Base-by-base conservation (phyloP, 2,888 invertebrate species). In the Kryphioiulus occultus region DNA sequence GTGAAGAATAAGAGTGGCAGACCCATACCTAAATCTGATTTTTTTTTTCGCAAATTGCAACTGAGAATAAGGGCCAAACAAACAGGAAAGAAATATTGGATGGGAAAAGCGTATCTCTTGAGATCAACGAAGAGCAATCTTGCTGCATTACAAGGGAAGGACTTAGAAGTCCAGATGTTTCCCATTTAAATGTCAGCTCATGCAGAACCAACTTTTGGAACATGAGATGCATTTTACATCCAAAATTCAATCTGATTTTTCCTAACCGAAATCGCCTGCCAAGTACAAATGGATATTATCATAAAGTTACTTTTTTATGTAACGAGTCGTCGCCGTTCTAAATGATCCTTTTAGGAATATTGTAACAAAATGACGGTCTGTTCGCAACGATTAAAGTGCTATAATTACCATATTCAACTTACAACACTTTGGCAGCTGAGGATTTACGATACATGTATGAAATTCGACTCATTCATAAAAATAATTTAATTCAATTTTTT, bases 1-100 rank as follows among this genome's bases (percentile, higher is more conserved):
- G n/a, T 5, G 59, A 59, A 59, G 68, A 26, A 68, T 22, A 68
- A 68, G 68, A 68, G 68, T 68, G 68, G 68, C 22, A 68, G 68
- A 68, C 26, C 68, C 68, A 22, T 68, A 22, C 68, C 68, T 10
- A 68, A 68, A 68, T 68, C 68, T 26, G 68, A 68, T 59, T 68
- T 68, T 68, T 59, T 53, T 59, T 68, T 68, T 68, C 68, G 22
- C 22, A 68, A 68, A 68, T 68, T 68, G 68, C 68, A 68, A 68
- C 68, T 26, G 68, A 68, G 68, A 68, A 68, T 68, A 68, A 68
- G 68, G 68, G 68, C 68, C 26, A 68, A 68, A 68, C 68, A 68
- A 68, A 26, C 68, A 68, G 26, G 26, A 26, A 68, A 68, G 68
- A 68, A 68, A 68, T 68, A 68, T 68, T 68, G 68, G 68, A 68